Evolutionary conservation across 2,888 invertebrate genomes (phyloP), one percentile per base, ranked within the genome.

Genomic region (Zele albiditarsus): DNA sequence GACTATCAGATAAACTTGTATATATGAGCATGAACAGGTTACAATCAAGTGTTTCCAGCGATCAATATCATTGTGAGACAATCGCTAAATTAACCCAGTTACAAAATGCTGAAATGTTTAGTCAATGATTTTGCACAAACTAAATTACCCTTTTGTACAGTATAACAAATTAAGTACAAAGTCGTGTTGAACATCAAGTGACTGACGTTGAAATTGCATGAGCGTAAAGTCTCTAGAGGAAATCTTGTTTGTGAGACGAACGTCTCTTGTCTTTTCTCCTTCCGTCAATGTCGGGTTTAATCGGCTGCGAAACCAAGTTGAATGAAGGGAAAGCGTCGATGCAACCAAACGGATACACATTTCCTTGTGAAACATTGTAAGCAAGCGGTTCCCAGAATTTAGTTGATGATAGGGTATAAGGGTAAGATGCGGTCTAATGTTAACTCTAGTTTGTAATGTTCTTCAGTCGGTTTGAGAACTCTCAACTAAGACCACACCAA

Each of bases 11-110:
- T 63, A 63, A 63, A 3, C 4, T 10, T 63, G n/a, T 20, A 27
- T 28, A 16, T 33, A 63, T 33, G 63, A 63, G 63, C 28, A 63
- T 63, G 33, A 63, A 31, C 38, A 31, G 31, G 63, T 63, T n/a
- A 33, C n/a, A 31, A 31, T 63, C 33, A 63, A 31, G 63, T 20
- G 20, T 33, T 28, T 38, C 20, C 20, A 33, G 12, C n/a, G 63
- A 25, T 73, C 27, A 57, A 58, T 65, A 57, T 31, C 75, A 67
- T 58, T 49, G 16, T 31, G 63, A 71, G 71, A 78, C 77, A 77
- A 79, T 76, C 75, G 73, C 65, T 33, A 74, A 72, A 79, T 79
- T 77, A 77, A 74, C 77, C 75, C 69, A 77, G 68, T 79, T 77
- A 60, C 70, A 62, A 57, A 74, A 69, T 73, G 31, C 62, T 28